Evolutionary conservation across 2,888 invertebrate genomes (phyloP), one percentile per base, ranked within the genome.

Genomic region (Bedellia somnulentella): DNA sequence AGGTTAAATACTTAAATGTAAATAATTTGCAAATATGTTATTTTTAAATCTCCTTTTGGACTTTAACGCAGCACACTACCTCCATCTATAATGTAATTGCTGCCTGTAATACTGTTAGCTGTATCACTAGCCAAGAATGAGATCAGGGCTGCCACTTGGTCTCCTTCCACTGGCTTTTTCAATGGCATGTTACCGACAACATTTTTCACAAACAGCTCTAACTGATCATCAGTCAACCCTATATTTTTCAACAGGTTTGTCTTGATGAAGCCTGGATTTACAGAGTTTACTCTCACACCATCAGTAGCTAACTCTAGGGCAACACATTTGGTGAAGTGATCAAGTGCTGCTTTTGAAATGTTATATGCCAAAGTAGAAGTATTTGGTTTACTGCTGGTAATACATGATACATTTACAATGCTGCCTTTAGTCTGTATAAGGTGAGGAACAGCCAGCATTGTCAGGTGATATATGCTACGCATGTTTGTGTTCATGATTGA

Each of bases 341-440:
- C 98, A 0, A 98, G 78, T 1, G 95, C 90, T 21, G 93, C 82
- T 67, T 99, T 98, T 1, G 94, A 93, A 58, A 98, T 85, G 43
- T 87, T 87, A 58, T 99, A 99, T 0, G 94, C 89, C 25, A 96
- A 61, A 0, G 95, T 88, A 5, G 89, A 89, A 2, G 95, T 85
- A 55, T 96, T 96, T 26, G 96, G 85, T 49, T 95, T 78, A 14
- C 93, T 79, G 2, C 97, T 97, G 48, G 88, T 90, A 0, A 97
- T 93, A 56, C 95, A 95, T 2, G 96, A 97, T 0, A 98, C 89
- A 57, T 97, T 98, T 0, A 98, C 94, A 43, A 96, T 87, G 41
- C 85, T 90, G n/a, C 94, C 94, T 60, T 91, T 88, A 0, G 85
- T 81, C 59, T 85, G 80, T 2, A 91, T 71, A 12, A 97, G 75